A percentile compares a stretch with the other conserved stretches of the same genome.
phyloP scores from a whole-genome alignment of 2,797 vertebrate genomes.

The Danio albolineatus region DNA sequence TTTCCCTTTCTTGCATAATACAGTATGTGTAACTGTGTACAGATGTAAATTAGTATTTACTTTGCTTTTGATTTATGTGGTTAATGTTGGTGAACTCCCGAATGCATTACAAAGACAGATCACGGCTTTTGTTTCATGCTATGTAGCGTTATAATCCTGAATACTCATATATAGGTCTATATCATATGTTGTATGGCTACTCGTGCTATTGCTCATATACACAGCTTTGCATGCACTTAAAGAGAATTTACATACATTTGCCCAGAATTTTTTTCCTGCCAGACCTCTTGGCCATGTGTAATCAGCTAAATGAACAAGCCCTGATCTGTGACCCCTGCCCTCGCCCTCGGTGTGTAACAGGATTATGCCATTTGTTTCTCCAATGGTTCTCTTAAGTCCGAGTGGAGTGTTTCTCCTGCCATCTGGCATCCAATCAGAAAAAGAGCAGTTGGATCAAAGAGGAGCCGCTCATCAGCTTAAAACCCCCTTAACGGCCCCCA shows the following conservation, averaged over 20 bases:
- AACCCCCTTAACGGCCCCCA: not conserved
- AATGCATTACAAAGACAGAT: too few relatives aligned
- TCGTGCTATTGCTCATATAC: not conserved
- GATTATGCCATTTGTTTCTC: constrained; percentile 40
- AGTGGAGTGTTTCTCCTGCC: constrained; percentile 48
- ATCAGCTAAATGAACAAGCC: constrained; percentile 42
- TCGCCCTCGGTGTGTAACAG: constrained; percentile 24
- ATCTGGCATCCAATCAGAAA: constrained; percentile 71
- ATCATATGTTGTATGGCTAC: too few relatives aligned
- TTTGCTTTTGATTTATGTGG: too few relatives aligned
- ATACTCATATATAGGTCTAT: too few relatives aligned
- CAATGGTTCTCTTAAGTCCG: constrained; percentile 18
- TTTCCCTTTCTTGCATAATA: too few relatives aligned
- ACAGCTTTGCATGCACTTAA: not conserved
- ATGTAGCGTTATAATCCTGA: too few relatives aligned
- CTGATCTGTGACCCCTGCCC: constrained; percentile 20
- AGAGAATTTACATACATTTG: constrained; percentile 6
- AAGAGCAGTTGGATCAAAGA: constrained; percentile 53
- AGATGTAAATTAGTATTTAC: too few relatives aligned
- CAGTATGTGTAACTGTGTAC: too few relatives aligned
- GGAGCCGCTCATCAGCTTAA: constrained; percentile 2
- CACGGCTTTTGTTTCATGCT: too few relatives aligned
- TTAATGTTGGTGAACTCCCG: too few relatives aligned
- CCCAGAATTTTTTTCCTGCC: constrained; percentile 7
- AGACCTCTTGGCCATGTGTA: constrained; percentile 7